These are phyloP conservation scores for Pammene fasciana DNA, from an alignment of 2,888 invertebrate species.

Conservation along the genomic window DNA sequence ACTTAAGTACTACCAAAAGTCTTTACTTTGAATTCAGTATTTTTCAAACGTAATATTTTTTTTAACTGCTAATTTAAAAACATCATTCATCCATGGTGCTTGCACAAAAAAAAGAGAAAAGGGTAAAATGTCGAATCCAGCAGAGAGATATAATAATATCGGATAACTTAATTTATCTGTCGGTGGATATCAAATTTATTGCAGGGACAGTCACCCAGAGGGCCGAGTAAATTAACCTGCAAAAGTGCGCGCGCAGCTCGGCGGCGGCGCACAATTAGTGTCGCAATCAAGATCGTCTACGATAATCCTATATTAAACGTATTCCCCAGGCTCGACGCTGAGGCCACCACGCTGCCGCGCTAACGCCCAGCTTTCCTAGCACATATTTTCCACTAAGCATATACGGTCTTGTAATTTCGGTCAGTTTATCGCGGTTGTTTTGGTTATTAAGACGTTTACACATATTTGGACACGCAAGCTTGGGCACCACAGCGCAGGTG, in stretches of 20 bases:
- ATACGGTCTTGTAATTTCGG: conserved; percentile 21
- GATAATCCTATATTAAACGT: conserved; percentile 59
- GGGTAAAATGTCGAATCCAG: conserved; percentile 47
- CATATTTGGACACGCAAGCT: conserved; percentile 36
- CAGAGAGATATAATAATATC: conserved; percentile 54
- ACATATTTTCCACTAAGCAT: conserved; percentile 31
- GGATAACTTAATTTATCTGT: conserved; percentile 57
- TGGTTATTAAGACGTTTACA: conserved; percentile 36
- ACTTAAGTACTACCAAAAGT: no score
- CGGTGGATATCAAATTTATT: conserved; percentile 46
- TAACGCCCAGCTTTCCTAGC: conserved; percentile 34
- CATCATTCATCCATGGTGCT: conserved; percentile 21
- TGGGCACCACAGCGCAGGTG: background rate
- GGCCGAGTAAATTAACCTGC: conserved; percentile 50
- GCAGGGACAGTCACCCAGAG: conserved; percentile 43
- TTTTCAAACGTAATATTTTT: no score
- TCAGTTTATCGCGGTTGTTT: conserved; percentile 34
- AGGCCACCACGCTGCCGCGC: conserved; percentile 17
- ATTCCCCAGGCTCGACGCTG: conserved; percentile 50
- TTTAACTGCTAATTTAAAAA: background rate
- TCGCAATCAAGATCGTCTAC: conserved; percentile 65
- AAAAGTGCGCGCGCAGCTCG: conserved; percentile 49
- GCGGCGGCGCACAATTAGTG: conserved; percentile 62
- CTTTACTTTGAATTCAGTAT: no score
- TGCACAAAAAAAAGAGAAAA: conserved; percentile 25